phyloP scores from a whole-genome alignment of 2,797 vertebrate species.

The Microctenopoma steveboyesi region DNA sequence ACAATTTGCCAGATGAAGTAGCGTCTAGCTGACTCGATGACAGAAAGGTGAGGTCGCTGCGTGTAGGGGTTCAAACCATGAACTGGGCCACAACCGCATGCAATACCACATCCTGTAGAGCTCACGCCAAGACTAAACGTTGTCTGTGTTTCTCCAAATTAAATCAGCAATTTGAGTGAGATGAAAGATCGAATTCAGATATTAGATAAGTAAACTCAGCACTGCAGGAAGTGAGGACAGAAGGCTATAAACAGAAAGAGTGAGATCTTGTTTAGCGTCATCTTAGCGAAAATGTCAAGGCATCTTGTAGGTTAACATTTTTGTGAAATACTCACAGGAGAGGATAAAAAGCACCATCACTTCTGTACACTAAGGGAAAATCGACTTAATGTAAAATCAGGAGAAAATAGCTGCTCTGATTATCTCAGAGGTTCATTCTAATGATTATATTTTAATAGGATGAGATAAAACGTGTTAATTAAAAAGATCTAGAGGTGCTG shows the following conservation, averaged over 20 bases:
- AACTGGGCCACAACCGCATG: constrained; percentile 48
- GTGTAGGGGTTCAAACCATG: constrained; percentile 17
- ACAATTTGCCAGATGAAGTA: constrained; percentile 81
- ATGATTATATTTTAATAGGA: too few species aligned
- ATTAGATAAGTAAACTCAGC: constrained; percentile 14
- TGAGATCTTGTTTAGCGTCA: neutral
- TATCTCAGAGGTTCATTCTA: too few species aligned
- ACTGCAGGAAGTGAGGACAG: constrained; percentile 2
- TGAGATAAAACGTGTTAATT: too few species aligned
- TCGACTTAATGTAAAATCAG: too few species aligned
- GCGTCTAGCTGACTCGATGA: constrained; percentile 85
- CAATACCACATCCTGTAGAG: constrained; percentile 24
- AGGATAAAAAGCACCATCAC: too few species aligned
- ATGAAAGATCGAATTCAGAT: constrained; percentile 54
- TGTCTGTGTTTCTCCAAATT: constrained; percentile 47
- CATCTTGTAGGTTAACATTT: too few species aligned
- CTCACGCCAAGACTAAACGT: constrained; percentile 45
- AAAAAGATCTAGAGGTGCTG: too few species aligned
- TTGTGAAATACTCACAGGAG: too few species aligned
- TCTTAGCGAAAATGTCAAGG: neutral
- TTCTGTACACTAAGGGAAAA: too few species aligned
- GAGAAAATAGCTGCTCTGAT: too few species aligned
- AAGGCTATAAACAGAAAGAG: neutral
- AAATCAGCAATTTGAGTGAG: constrained; percentile 43
- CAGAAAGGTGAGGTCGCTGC: constrained; percentile 76